Conservation (phyloP, 2,797 vertebrate genomes). For the Microctenopoma stevenorrisi region DNA sequence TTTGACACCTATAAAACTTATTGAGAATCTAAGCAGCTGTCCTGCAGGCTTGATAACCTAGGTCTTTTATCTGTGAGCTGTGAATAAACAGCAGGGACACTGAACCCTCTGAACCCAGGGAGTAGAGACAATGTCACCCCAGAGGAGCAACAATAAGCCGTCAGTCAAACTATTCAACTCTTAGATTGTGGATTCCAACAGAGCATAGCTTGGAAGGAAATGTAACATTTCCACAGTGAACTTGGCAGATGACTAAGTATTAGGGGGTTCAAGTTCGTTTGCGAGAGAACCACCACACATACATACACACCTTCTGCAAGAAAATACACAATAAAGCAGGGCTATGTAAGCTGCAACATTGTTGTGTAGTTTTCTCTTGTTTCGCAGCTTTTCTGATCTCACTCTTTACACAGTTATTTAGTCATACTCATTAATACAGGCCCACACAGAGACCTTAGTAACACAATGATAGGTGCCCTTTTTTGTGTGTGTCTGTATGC, state of each 20-base stretch:
- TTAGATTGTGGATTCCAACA: slow-evolving; percentile 38
- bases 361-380: slow-evolving; percentile 30
- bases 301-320: slow-evolving; percentile 19
- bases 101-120: background rate
- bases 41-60: slow-evolving; percentile 22
- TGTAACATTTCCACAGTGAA: slow-evolving; percentile 25
- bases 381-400: slow-evolving; percentile 46
- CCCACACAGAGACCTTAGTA: too few relatives aligned
- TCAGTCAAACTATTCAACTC: slow-evolving; percentile 65
- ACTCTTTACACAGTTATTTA: slow-evolving; percentile 36
- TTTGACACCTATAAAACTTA: slow-evolving; percentile 16
- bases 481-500: background rate
- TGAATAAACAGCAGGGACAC: slow-evolving; percentile 16
- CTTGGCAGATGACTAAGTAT: slow-evolving; percentile 40
- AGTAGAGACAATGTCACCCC: slow-evolving; percentile 34
- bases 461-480: too few relatives aligned
- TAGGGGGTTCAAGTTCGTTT: slow-evolving; percentile 34
- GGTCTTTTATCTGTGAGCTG: slow-evolving; percentile 40
- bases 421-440: slow-evolving; percentile 20
- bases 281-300: background rate
- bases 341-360: slow-evolving; percentile 1
- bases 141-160: slow-evolving; percentile 36
- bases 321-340: slow-evolving; percentile 20
- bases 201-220: slow-evolving; percentile 47
- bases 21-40: slow-evolving; percentile 54